These are phyloP conservation scores for Drosophila nannoptera DNA, from an alignment of 1,140 invertebrate genomes.

Conservation along the genomic window DNA sequence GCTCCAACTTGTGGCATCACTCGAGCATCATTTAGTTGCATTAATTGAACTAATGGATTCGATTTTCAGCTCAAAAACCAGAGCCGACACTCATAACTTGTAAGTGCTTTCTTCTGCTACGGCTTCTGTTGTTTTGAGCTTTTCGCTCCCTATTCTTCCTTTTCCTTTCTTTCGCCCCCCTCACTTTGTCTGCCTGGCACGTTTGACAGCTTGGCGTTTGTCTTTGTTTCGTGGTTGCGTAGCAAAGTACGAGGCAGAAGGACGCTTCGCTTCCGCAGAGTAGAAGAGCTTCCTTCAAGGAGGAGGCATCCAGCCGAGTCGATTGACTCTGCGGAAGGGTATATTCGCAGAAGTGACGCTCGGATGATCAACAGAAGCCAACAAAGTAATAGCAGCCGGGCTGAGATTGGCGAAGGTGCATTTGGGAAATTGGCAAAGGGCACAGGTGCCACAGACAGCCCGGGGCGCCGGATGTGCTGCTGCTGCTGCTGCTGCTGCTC, in stretches of 20 bases:
- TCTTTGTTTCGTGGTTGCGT: constrained; percentile 23
- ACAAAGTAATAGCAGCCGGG: constrained; percentile 9
- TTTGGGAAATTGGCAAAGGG: constrained; percentile 73
- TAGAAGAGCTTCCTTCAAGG: not conserved
- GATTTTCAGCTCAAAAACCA: constrained; percentile 12
- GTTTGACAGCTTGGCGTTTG: constrained; percentile 42
- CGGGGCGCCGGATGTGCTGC: constrained; percentile 7
- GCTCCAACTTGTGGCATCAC: constrained; percentile 5
- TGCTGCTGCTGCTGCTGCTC: constrained; percentile 16
- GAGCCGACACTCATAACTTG: constrained; percentile 28
- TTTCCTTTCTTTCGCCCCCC: not conserved
- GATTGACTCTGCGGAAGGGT: not conserved
- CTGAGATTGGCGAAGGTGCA: constrained; percentile 33
- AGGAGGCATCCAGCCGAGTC: not conserved
- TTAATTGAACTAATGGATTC: constrained; percentile 20
- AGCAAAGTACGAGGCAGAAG: constrained; percentile 5
- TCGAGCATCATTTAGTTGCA: constrained; percentile 3
- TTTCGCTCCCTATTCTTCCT: not conserved
- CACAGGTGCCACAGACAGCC: constrained; percentile 51
- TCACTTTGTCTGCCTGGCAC: constrained; percentile 14
- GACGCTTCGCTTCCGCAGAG: constrained; percentile 1
- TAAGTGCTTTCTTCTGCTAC: constrained; percentile 18
- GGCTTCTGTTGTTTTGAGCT: constrained; percentile 12
- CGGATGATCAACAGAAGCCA: constrained; percentile 42
- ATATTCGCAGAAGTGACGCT: constrained; percentile 24